Percentiles rank a stretch among this genome's conserved stretches.
Evolutionary conservation across 2,888 invertebrate species (phyloP).

Genomic region (Protonemura montana): DNA sequence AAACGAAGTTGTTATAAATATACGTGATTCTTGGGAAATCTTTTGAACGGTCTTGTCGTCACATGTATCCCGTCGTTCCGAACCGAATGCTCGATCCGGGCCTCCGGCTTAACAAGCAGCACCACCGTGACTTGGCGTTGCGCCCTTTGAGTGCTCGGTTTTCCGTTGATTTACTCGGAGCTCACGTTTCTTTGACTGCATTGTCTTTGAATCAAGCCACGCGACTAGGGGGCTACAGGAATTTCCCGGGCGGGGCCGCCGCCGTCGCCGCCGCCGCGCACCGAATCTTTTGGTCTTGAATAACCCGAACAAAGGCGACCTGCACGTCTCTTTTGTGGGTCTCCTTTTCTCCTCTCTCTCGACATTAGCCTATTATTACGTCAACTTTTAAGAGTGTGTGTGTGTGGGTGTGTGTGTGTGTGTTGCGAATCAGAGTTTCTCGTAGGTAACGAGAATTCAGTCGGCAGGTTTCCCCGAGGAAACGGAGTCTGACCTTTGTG

Average conservation of each 20-base stretch:
- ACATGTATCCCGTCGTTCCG: not conserved
- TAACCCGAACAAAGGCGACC: not conserved
- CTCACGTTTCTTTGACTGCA: not conserved
- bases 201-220: not conserved
- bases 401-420: not conserved
- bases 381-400: not conserved
- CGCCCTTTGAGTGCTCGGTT: not conserved
- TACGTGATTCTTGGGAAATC: not conserved
- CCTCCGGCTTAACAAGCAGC: not conserved
- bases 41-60: not conserved
- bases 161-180: not conserved
- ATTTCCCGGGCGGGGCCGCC: not conserved
- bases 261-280: not conserved
- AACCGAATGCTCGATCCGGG: not conserved
- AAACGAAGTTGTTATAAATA: not conserved
- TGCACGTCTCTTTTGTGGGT: not conserved
- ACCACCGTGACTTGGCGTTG: no score
- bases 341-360: not conserved
- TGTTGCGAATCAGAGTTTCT: not conserved
- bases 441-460: not conserved
- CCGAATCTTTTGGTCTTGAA: not conserved
- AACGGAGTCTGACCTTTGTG: not conserved
- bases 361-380: slow-evolving; percentile 24
- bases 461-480: not conserved
- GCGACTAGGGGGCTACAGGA: not conserved